Evolutionary conservation across 2,888 invertebrate genomes (phyloP).

Genomic region (Helobdella robusta): DNA sequence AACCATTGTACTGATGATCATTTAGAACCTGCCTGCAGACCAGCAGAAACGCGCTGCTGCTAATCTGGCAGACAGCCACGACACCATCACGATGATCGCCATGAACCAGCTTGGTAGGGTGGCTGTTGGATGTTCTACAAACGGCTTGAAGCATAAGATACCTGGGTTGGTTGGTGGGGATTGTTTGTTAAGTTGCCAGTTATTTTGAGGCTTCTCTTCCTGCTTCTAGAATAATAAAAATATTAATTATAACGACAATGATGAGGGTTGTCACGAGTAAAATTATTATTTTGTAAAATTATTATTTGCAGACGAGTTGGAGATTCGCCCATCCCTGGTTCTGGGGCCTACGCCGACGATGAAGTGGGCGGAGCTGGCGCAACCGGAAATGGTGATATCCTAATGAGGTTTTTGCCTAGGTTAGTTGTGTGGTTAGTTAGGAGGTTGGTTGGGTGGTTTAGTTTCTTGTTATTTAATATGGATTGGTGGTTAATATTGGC

Average conservation of each 20-base stretch:
- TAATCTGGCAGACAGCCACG: constrained; percentile 69
- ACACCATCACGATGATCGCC: constrained; percentile 87
- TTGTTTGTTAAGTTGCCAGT: not conserved
- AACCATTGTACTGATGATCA: no score
- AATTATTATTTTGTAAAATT: not conserved
- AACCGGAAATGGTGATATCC: constrained; percentile 86
- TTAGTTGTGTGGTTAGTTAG: constrained; percentile 45
- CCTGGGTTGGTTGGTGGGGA: constrained; percentile 59
- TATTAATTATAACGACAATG: not conserved
- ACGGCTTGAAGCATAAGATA: constrained; percentile 84
- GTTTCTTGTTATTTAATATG: no score
- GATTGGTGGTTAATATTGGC: no score
- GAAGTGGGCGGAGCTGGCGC: constrained; percentile 63
- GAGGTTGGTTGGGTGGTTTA: no score
- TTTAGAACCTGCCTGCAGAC: no score
- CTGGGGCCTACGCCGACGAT: constrained; percentile 86
- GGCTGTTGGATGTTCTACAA: constrained; percentile 86
- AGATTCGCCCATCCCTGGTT: constrained; percentile 77
- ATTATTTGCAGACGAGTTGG: constrained; percentile 59
- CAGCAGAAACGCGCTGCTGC: no score
- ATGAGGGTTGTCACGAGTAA: not conserved
- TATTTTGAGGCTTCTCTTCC: not conserved
- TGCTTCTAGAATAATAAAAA: not conserved
- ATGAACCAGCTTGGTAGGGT: constrained; percentile 69
- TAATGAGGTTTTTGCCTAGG: constrained; percentile 92